Conservation (phyloP, 2,113 vertebrate genomes). For the Anser cygnoides region DNA sequence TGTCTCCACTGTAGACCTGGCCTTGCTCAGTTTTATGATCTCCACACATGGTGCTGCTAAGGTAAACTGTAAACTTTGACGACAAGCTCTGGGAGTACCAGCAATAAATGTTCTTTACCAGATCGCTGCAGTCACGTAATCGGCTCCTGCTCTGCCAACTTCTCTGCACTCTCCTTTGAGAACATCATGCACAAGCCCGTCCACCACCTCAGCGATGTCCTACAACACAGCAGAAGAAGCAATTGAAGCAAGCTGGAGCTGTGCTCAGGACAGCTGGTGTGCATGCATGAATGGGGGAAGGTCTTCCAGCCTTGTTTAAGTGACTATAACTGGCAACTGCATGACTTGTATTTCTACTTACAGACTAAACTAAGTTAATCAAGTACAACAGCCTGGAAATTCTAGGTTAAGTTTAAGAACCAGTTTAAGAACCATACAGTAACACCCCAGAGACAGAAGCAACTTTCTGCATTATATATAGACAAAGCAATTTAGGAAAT, state of each 20-base stretch:
- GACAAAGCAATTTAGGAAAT: background rate
- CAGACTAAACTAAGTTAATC: background rate
- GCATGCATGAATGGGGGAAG: fast-evolving
- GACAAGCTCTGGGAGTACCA: background rate
- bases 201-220: conserved; percentile 83
- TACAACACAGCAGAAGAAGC: conserved; percentile 55
- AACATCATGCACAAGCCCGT: conserved; percentile 82
- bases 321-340: background rate
- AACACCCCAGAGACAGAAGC: background rate
- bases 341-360: background rate
- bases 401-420: background rate
- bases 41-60: background rate
- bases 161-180: conserved; percentile 79
- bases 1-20: background rate
- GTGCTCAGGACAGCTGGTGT: background rate
- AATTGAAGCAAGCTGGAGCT: background rate
- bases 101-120: conserved; percentile 72
- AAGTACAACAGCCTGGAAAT: background rate
- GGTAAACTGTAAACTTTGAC: background rate
- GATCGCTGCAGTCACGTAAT: conserved; percentile 78
- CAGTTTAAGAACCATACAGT: background rate
- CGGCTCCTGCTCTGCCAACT: conserved; percentile 68
- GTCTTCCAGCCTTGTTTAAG: background rate
- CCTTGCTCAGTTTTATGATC: background rate
- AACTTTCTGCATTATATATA: background rate